Evolutionary conservation across 2,113 vertebrate genomes (phyloP), one percentile per base, ranked within the genome.

Genomic region (Oncorhynchus keta): DNA sequence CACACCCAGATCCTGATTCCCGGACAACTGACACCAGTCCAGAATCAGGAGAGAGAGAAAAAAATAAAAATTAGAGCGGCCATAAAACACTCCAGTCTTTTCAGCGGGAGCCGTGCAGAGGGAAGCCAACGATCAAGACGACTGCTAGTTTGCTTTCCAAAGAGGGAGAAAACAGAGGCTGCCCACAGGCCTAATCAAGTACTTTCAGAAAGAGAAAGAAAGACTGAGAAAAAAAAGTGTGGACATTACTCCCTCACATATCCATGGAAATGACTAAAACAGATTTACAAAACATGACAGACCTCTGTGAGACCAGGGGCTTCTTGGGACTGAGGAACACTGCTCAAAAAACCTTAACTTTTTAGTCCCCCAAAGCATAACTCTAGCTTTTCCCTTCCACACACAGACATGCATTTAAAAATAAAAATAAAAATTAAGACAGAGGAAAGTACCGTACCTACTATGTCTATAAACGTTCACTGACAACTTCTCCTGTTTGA

Each of bases 181-280:
- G 51, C 16, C 51, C 16, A 55, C 51, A 55, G 51, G 39, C 39
- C 39, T 45, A 45, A 45, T 55, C 51, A 55, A 18, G 16, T 18
- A 55, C 51, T 55, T 18, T 55, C 16, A 55, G 51, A 55, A 55
- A 51, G 49, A 45, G 39, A 35, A 45, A 45, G 9, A 45, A 45
- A 45, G 39, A 11, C 39, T 2, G 39, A 45, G 39, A 0, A 3
- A 2, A 45, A 11, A 55, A 55, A 55, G 51, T 18, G 5, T 16
- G 16, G 51, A 55, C 51, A 18, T 55, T 55, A 55, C 57, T 49
- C 62, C 79, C 72, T 62, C 82, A 73, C 82, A 83, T 90, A 87
- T 84, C 89, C 87, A 89, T 87, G 88, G 88, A 76, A 89, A 91
- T 85, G 82, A 84, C 84, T 87, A 87, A 87, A 89, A 89, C 87